Evolutionary conservation across 2,113 vertebrate species (phyloP).

Genomic region (Edolisoma coerulescens): DNA sequence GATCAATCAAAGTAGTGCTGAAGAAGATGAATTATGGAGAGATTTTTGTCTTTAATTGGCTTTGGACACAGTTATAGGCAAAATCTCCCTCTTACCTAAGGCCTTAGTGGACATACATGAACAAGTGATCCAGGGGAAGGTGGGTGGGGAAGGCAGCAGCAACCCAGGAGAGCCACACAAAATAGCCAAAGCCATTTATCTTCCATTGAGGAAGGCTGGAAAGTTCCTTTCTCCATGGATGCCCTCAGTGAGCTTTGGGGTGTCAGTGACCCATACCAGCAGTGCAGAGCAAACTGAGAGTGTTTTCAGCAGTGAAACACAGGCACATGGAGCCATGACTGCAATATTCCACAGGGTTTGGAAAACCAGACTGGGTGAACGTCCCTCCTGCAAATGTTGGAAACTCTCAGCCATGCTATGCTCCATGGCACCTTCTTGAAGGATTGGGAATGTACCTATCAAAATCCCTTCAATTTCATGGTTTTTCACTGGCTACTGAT

Average conservation of each 20-base stretch:
- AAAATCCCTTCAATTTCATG: slow-evolving; percentile 46
- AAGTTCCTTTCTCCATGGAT: neutral
- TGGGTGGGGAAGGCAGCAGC: neutral
- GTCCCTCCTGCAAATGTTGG: slow-evolving; percentile 14
- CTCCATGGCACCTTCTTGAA: slow-evolving; percentile 21
- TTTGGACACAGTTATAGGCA: neutral
- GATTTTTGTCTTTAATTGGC: neutral
- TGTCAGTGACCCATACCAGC: neutral
- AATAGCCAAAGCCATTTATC: neutral
- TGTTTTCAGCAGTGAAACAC: neutral
- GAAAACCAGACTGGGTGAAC: neutral
- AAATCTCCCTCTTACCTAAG: neutral
- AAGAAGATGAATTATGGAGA: neutral
- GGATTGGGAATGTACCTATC: slow-evolving; percentile 1
- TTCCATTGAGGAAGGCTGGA: neutral
- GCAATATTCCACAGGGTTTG: neutral
- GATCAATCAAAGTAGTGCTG: neutral
- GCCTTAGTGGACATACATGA: neutral
- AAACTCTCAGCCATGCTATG: slow-evolving; percentile 23
- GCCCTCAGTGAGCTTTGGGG: neutral
- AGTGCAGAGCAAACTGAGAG: neutral
- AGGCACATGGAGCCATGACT: neutral
- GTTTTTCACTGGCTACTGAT: slow-evolving; percentile 27
- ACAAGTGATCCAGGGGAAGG: neutral
- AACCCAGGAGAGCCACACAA: neutral